phyloP scores from a whole-genome alignment of 2,797 vertebrate genomes.

The Tokudaia muenninki region DNA sequence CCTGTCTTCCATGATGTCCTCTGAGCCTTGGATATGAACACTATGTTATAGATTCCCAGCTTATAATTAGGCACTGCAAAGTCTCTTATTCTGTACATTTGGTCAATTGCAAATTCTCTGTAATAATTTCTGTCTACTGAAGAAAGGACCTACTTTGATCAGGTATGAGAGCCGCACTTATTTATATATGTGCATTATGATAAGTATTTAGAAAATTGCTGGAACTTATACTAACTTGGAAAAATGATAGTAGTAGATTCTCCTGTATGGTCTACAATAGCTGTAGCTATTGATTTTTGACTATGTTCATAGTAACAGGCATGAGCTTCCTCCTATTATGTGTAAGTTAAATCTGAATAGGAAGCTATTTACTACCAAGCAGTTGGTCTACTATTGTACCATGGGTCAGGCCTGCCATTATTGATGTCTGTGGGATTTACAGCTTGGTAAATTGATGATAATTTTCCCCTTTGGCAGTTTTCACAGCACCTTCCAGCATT shows the following conservation, averaged over 20 bases:
- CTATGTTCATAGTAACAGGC: not conserved
- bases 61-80: not conserved
- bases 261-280: not conserved
- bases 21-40: not conserved
- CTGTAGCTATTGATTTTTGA: not conserved
- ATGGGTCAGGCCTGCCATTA: too few relatives aligned
- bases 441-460: not conserved
- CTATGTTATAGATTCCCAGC: not conserved
- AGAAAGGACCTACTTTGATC: not conserved
- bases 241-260: not conserved
- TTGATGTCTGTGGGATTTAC: not conserved
- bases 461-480: not conserved
- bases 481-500: not conserved
- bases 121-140: not conserved
- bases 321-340: not conserved
- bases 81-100: not conserved
- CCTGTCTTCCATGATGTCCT: not conserved
- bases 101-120: not conserved
- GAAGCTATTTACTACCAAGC: not conserved
- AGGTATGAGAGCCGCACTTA: not conserved
- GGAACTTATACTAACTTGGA: not conserved
- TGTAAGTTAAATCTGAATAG: not conserved
- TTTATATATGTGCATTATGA: not conserved
- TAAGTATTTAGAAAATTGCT: not conserved
- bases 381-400: not conserved